A percentile compares a stretch with the other conserved stretches of the same genome.
Evolutionary conservation across 2,888 invertebrate genomes (phyloP).

Genomic region (Drosophila mimica): DNA sequence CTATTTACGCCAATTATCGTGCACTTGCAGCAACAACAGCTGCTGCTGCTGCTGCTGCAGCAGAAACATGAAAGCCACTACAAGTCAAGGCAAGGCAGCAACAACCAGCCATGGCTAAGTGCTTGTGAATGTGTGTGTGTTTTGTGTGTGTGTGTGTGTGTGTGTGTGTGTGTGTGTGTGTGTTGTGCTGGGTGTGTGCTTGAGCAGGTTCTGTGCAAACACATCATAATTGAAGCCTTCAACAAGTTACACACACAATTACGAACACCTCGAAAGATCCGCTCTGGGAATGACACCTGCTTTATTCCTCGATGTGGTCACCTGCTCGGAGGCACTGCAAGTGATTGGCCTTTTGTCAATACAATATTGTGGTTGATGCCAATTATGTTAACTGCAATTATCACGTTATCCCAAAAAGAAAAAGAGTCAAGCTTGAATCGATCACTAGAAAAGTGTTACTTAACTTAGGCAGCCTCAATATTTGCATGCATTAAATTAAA

Average conservation of each 20-base stretch:
- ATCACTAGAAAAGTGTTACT: background rate
- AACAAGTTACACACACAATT: slow-evolving; percentile 79
- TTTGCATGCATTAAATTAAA: background rate
- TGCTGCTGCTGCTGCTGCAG: slow-evolving; percentile 30
- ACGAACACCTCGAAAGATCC: slow-evolving; percentile 46
- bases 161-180: slow-evolving; percentile 38
- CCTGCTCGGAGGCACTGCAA: background rate
- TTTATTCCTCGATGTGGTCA: slow-evolving; percentile 28
- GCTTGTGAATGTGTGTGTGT: slow-evolving; percentile 34
- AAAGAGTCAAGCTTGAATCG: background rate
- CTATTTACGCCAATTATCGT: slow-evolving; percentile 80
- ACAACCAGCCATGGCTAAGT: slow-evolving; percentile 27
- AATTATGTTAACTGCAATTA: slow-evolving; percentile 40
- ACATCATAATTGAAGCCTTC: slow-evolving; percentile 80
- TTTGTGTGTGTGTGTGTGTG: slow-evolving; percentile 38
- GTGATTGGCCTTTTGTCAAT: slow-evolving; percentile 41
- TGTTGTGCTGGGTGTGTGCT: slow-evolving; percentile 12
- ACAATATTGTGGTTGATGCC: slow-evolving; percentile 15
- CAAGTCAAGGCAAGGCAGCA: slow-evolving; percentile 45
- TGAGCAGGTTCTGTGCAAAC: slow-evolving; percentile 51
- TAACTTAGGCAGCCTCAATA: background rate
- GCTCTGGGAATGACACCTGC: background rate
- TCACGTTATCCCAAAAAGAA: background rate
- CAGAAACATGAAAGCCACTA: slow-evolving; percentile 45
- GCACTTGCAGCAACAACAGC: slow-evolving; percentile 63